Evolutionary conservation across 1,140 invertebrate genomes (phyloP), one percentile per base, ranked within the genome.

Genomic region (Drosophila hydei): DNA sequence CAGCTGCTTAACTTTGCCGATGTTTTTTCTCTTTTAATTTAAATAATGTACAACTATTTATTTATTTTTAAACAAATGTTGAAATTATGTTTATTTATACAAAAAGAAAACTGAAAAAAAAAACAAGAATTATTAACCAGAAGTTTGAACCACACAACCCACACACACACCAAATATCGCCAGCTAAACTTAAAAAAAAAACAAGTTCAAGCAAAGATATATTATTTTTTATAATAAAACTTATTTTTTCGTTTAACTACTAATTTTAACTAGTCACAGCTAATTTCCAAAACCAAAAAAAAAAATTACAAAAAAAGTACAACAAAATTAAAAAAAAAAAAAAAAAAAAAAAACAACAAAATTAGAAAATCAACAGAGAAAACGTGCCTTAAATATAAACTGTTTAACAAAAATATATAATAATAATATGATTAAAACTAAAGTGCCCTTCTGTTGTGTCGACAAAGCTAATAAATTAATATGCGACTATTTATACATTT

Each of bases 221-320:
- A 33, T 33, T 33, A 33, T 56, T 68, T 48, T 61, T 69, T 64
- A 64, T 70, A 65, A 71, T 74, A 23, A 30, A 51, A 30, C 61
- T 50, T 77, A 47, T 61, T 36, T 48, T 71, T 88, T 83, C 75
- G 83, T 88, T 87, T 87, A 85, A 60, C 70, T 85, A 88, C 84
- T 88, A 83, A 88, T 88, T 88, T 83, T 88, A 88, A 88, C 83
- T 88, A 88, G 83, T 88, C 83, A 88, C 83, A 88, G 83, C 83
- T 88, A 88, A 83, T 88, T 88, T 88, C 83, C 83, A 84, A 88
- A 87, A 79, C 73, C 19, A 58, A 40, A 51, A 64, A 64, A 54
- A 23, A 27, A 27, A 55, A 47, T 0, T 8, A 40, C 14, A n/a
- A 40, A 40, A 40, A n/a, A 5, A 5, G 1, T 5, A 14, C 1